These are phyloP conservation scores for Halesus radiatus DNA, from an alignment of 1,140 invertebrate species.

Conservation along the genomic window DNA sequence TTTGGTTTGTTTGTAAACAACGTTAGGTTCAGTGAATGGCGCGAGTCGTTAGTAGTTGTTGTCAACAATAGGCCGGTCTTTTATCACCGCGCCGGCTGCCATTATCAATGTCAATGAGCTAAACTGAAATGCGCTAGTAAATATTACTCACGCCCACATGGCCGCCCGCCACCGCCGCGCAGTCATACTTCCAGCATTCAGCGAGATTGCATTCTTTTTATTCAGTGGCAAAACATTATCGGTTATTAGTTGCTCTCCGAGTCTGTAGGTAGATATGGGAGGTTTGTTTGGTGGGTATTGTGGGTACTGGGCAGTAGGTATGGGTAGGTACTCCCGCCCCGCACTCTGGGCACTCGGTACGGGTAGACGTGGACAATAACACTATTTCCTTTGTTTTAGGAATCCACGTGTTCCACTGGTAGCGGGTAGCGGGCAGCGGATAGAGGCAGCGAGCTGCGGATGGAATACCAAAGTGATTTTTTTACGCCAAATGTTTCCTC, in stretches of 20 bases:
- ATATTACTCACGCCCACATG: conserved; percentile 40
- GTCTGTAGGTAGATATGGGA: too few relatives aligned
- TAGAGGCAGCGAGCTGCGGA: neutral
- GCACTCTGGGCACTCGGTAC: too few relatives aligned
- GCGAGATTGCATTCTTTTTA: too few relatives aligned
- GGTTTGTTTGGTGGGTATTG: too few relatives aligned
- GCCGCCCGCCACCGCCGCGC: neutral
- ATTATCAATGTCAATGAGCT: conserved; percentile 40
- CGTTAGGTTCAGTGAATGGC: conserved; percentile 16
- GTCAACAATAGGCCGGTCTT: conserved; percentile 39
- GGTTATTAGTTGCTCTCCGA: too few relatives aligned
- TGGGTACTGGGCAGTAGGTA: too few relatives aligned
- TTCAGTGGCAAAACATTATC: too few relatives aligned
- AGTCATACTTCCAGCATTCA: too few relatives aligned
- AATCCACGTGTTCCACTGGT: conserved; percentile 29
- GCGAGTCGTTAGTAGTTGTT: conserved; percentile 19
- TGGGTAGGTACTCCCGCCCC: too few relatives aligned
- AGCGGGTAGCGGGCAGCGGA: neutral
- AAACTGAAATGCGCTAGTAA: conserved; percentile 22
- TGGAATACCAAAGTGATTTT: neutral
- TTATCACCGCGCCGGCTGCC: conserved; percentile 31
- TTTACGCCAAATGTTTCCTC: neutral
- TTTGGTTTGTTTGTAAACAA: conserved; percentile 32
- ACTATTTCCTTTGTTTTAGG: conserved; percentile 32
- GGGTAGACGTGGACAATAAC: conserved; percentile 27